Conservation (phyloP, 1,140 invertebrate genomes). For the Samia ricini region DNA sequence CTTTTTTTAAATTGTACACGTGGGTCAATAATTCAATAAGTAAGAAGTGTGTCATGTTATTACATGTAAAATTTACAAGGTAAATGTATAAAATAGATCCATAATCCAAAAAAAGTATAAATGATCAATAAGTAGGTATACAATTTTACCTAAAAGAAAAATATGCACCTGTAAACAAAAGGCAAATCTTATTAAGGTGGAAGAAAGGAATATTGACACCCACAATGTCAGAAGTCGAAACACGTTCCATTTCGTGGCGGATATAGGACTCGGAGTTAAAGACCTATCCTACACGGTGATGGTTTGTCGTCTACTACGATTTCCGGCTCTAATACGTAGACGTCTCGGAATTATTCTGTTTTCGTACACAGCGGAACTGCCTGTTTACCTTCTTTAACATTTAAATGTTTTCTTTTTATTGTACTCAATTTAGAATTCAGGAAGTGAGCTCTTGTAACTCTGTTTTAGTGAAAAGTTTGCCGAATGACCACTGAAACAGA, state of each 20-base stretch:
- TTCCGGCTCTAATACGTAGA: conserved; percentile 44
- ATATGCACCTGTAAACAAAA: background rate
- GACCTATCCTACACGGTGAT: conserved; percentile 56
- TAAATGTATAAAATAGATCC: no score
- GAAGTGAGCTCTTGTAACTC: background rate
- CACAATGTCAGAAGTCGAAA: conserved; percentile 43
- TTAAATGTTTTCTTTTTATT: conserved; percentile 3
- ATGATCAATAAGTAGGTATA: no score
- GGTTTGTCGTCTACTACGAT: conserved; percentile 56
- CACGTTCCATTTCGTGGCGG: conserved; percentile 69
- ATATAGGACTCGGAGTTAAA: conserved; percentile 62
- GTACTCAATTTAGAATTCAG: background rate
- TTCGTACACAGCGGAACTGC: background rate
- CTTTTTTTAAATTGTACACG: no score
- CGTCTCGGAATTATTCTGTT: background rate
- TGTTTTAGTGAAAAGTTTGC: background rate
- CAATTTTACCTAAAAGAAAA: background rate
- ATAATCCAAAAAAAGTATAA: no score
- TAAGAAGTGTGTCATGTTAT: no score
- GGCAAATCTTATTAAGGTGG: background rate
- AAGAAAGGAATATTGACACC: background rate
- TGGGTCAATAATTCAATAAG: no score
- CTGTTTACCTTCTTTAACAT: background rate
- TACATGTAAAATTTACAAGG: no score
- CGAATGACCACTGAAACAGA: background rate